Evolutionary conservation across 2,797 vertebrate species (phyloP).

Genomic region (Mallotus villosus): DNA sequence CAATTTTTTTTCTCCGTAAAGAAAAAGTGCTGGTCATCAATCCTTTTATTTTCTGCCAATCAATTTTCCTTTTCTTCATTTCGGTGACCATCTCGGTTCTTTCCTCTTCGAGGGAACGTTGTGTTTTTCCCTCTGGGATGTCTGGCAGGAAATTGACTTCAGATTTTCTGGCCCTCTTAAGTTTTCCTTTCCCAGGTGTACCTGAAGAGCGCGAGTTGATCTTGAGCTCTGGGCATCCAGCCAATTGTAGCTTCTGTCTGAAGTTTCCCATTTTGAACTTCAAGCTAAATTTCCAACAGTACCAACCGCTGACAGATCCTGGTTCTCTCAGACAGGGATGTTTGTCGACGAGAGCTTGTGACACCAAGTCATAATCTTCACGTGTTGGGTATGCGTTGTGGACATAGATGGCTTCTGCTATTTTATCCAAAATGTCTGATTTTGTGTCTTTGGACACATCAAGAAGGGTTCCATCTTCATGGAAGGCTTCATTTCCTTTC

Average conservation of each 20-base stretch:
- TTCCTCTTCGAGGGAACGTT: conserved; percentile 4
- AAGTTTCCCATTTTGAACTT: conserved; percentile 36
- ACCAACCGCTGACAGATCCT: conserved; percentile 24
- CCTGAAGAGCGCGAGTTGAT: conserved; percentile 4
- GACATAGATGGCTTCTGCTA: conserved; percentile 23
- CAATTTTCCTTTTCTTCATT: not conserved
- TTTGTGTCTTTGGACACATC: conserved; percentile 28
- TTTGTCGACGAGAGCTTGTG: conserved; percentile 25
- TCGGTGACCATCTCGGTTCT: conserved; percentile 14
- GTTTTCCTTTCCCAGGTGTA: not conserved
- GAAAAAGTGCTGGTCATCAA: conserved; percentile 4
- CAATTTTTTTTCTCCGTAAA: conserved; percentile 9
- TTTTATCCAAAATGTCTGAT: conserved; percentile 30
- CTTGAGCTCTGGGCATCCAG: conserved; percentile 17
- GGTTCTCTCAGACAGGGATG: conserved; percentile 19
- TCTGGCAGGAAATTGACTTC: conserved; percentile 25
- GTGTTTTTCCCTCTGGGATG: conserved; percentile 14
- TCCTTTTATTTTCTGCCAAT: no score
- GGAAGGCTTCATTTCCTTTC: conserved; percentile 9
- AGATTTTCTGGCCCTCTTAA: conserved; percentile 21
- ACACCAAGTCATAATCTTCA: conserved; percentile 11
- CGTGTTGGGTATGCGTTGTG: conserved; percentile 17
- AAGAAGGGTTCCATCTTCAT: conserved; percentile 23
- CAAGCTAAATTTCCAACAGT: conserved; percentile 32
- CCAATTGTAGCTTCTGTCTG: conserved; percentile 16